These are phyloP conservation scores for Macaca mulatta DNA, from an alignment of 2,113 vertebrate genomes.

Conservation along the genomic window DNA sequence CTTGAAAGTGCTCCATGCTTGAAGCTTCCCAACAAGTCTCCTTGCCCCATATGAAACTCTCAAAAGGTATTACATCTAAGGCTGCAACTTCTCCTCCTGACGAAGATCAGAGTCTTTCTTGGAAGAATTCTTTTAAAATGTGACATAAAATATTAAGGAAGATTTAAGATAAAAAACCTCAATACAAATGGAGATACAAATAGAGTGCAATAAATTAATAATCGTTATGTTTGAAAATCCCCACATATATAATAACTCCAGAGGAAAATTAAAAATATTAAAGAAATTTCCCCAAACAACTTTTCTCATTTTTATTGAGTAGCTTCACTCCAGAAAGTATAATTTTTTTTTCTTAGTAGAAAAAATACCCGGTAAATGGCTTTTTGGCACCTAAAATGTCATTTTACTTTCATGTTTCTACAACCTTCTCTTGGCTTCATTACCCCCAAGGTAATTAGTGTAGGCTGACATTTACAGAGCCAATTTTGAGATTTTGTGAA, in stretches of 20 bases:
- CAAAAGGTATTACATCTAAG: neutral
- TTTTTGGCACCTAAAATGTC: slow-evolving; percentile 75
- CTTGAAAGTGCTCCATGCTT: neutral
- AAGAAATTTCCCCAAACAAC: neutral
- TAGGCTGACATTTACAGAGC: slow-evolving; percentile 81
- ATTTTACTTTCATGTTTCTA: slow-evolving; percentile 46
- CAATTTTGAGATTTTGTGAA: slow-evolving; percentile 78
- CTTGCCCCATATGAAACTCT: neutral
- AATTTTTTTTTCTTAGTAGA: slow-evolving; percentile 53
- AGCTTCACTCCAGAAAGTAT: slow-evolving; percentile 71
- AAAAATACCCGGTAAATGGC: slow-evolving; percentile 54
- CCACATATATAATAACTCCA: neutral
- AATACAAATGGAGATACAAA: neutral
- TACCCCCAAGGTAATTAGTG: slow-evolving; percentile 78
- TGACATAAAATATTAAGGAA: neutral
- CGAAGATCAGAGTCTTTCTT: neutral
- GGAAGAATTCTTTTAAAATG: neutral
- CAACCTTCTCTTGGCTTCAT: slow-evolving; percentile 67
- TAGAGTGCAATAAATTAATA: neutral
- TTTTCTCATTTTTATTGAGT: neutral
- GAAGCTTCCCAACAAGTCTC: neutral
- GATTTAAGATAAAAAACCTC: neutral
- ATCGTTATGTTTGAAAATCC: neutral
- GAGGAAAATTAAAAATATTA: neutral
- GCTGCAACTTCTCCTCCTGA: neutral